phyloP scores from a whole-genome alignment of 2,113 vertebrate species.

The Arvicanthis niloticus region DNA sequence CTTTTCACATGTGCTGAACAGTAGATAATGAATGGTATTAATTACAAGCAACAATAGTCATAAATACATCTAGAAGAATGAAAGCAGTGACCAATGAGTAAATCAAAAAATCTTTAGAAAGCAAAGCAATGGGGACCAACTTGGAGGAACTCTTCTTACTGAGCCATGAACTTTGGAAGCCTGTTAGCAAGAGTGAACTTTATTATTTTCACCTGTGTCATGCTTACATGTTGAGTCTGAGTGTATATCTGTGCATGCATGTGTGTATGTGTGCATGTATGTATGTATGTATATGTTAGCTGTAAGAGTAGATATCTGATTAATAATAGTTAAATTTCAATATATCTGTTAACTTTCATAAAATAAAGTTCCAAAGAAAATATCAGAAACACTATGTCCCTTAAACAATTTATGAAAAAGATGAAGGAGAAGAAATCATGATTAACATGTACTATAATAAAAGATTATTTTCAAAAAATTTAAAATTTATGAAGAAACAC shows the following conservation, averaged over 20 bases:
- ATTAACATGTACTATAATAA: neutral
- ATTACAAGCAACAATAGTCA: neutral
- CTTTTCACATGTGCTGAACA: neutral
- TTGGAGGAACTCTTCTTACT: neutral
- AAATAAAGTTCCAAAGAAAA: neutral
- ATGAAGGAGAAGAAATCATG: neutral
- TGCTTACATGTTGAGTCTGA: neutral
- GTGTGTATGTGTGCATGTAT: neutral
- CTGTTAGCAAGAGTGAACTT: neutral
- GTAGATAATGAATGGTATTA: neutral
- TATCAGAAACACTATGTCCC: slow-evolving; percentile 10
- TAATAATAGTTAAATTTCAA: slow-evolving; percentile 43
- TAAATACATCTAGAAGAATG: neutral
- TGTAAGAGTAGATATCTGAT: neutral
- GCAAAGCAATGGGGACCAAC: neutral
- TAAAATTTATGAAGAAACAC: slow-evolving; percentile 8
- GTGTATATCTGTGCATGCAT: neutral
- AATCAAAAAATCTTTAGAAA: neutral
- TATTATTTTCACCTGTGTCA: neutral
- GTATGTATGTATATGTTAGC: no score
- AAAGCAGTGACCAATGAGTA: neutral
- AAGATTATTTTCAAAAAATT: neutral
- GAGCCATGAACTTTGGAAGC: neutral
- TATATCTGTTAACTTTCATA: neutral
- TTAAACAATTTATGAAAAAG: neutral